Base-by-base conservation (phyloP, 2,113 vertebrate species). In the Trematocara nigrifrons region DNA sequence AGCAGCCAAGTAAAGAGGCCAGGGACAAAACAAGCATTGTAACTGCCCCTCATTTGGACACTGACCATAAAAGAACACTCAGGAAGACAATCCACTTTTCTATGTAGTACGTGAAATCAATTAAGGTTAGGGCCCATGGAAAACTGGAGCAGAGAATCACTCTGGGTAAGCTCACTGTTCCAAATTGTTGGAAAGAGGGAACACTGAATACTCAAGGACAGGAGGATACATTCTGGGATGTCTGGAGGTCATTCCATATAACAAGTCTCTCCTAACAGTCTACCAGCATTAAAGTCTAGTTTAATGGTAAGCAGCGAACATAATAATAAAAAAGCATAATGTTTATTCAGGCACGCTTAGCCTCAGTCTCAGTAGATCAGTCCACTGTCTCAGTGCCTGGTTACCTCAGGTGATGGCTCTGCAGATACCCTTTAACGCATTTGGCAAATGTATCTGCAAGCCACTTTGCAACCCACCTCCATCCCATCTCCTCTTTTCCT, bases 41-140 rank as follows among this genome's bases (percentile, higher is more conserved):
- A 54, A 10, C 42, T 45, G 54, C 66, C 90, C 51, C 47, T 90
- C 86, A 81, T 90, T 94, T 93, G 49, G 77, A 85, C 79, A 45
- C 81, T 77, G 86, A 71, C 35, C 80, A 79, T 86, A 52, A 86
- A 89, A 54, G 79, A 87, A 69, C 59, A 33, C 81, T 88, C 3
- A 4, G 79, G 76, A 76, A 90, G 85, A 92, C 85, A 92, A 90
- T 86, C 85, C 86, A 80, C 77, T 86, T 81, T 89, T 85, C 76
- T 83, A 10, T 61, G 90, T 87, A 13, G 16, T 85, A 90, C 85
- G 89, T 90, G 84, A 94, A 95, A 95, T 95, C 95, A 94, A 95
- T 95, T 95, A 94, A 89, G 89, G 86, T 80, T 8, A 81, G 57
- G 79, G 77, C 42, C 85, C n/a, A 76, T 87, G 88, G 66, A 86